Evolutionary conservation across 2,113 vertebrate genomes (phyloP), one percentile per base, ranked within the genome.

Genomic region (Psettodes erumei): DNA sequence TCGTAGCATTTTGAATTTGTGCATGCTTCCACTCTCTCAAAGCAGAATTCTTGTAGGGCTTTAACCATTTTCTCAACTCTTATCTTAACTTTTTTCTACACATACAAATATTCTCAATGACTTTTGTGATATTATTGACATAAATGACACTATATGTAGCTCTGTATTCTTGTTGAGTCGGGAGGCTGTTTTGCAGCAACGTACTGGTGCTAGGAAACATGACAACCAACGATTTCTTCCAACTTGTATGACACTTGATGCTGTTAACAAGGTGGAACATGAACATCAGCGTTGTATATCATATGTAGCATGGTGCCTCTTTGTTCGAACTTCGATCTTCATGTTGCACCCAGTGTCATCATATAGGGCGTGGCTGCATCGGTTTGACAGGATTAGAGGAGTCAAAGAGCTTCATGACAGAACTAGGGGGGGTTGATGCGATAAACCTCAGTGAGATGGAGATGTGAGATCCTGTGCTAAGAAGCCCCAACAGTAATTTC

Each of bases 271-370:
- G 45, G 23, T 32, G n/a, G 18, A 58, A 42, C 30, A 28, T 38
- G 54, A 33, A 18, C 27, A 3, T 28, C 32, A n/a, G 15, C 45
- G 62, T 55, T 32, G 28, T 55, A 18, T 12, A 40, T 47, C 67
- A 8, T 53, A 28, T 71, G 58, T 18, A 38, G 72, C 48, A 63
- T 38, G 50, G 58, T 75, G 61, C 64, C 53, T 55, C 80, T 66
- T 84, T 63, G 75, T 54, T 68, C 65, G 8, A 71, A 67, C 53
- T 71, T 66, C 21, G 64, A 77, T 53, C 55, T 78, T 50, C 25
- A 67, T 33, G 51, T 88, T 87, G 83, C 82, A 43, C 33, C 51
- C 47, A 10, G 69, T 90, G 74, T 89, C 90, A 51, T 90, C 80
- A 86, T 81, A 47, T 58, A 50, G 71, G 82, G 76, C 33, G 79